Evolutionary conservation across 2,797 vertebrate genomes (phyloP).

Genomic region (Cyprinodon diabolis): DNA sequence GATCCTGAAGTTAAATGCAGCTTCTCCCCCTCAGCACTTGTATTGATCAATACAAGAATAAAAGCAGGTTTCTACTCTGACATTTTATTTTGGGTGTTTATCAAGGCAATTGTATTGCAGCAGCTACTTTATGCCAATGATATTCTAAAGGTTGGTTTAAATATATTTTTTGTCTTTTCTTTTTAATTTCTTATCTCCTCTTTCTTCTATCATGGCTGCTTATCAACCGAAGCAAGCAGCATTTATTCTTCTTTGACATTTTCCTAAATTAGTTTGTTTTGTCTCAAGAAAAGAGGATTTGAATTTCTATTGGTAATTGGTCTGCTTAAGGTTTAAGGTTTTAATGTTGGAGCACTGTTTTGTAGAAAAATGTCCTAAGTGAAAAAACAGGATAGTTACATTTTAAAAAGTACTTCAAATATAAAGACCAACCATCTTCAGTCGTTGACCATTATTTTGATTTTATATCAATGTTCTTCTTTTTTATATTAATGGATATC

Average conservation of each 20-base stretch:
- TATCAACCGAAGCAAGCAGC: slow-evolving; percentile 40
- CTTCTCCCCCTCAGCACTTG: slow-evolving; percentile 50
- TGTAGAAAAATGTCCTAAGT: slow-evolving; percentile 3
- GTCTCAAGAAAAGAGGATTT: slow-evolving; percentile 52
- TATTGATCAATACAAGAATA: slow-evolving; percentile 6
- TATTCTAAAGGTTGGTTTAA: slow-evolving; percentile 8
- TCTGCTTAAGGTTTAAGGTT: slow-evolving; percentile 26
- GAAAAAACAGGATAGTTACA: slow-evolving; percentile 48
- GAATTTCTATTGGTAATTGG: slow-evolving; percentile 37
- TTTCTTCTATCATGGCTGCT: slow-evolving; percentile 52
- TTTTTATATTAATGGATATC: slow-evolving; percentile 86
- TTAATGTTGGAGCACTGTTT: slow-evolving; percentile 27
- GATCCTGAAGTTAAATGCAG: slow-evolving; percentile 41
- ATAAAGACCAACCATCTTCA: slow-evolving; percentile 73
- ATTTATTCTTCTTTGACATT: slow-evolving; percentile 48
- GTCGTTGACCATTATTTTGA: slow-evolving; percentile 83
- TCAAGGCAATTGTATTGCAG: slow-evolving; percentile 41
- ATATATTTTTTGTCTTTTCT: slow-evolving; percentile 29
- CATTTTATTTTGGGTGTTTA: slow-evolving; percentile 58
- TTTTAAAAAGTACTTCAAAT: slow-evolving; percentile 37
- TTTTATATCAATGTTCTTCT: slow-evolving; percentile 86
- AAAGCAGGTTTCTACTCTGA: slow-evolving; percentile 28
- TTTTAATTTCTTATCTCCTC: slow-evolving; percentile 48
- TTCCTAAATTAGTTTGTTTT: slow-evolving; percentile 43
- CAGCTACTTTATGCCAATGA: slow-evolving; percentile 31